phyloP scores from a whole-genome alignment of 1,140 invertebrate species.

The Zaprionus vittiger region DNA sequence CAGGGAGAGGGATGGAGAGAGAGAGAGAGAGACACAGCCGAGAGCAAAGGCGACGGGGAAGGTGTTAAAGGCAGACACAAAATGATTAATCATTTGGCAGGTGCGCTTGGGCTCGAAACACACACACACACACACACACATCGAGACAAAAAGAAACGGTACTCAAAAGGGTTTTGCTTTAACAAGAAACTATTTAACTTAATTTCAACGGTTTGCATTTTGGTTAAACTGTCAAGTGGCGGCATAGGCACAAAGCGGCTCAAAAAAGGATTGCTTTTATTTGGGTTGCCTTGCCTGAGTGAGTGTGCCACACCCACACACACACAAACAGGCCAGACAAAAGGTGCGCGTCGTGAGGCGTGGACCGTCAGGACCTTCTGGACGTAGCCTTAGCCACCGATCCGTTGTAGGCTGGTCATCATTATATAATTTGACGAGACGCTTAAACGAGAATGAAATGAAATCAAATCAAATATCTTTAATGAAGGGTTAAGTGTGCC shows the following conservation, averaged over 20 bases:
- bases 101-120: conserved; percentile 41
- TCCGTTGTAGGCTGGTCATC: conserved; percentile 63
- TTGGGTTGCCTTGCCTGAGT: conserved; percentile 55
- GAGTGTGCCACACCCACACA: conserved; percentile 52
- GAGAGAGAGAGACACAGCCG: background rate
- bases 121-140: background rate
- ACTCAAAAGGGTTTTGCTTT: conserved; percentile 60
- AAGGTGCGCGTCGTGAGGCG: conserved; percentile 59
- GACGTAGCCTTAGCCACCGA: conserved; percentile 7
- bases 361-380: conserved; percentile 40
- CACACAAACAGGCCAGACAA: conserved; percentile 22
- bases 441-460: conserved; percentile 35
- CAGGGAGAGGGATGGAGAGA: background rate
- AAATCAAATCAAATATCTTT: conserved; percentile 43
- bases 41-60: conserved; percentile 26
- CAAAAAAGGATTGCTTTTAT: conserved; percentile 73
- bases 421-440: conserved; percentile 79
- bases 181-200: conserved; percentile 83
- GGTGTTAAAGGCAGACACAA: conserved; percentile 62
- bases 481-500: conserved; percentile 40
- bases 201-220: conserved; percentile 75
- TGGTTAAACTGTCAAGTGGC: conserved; percentile 79
- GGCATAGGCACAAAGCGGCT: conserved; percentile 27
- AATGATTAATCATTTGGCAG: conserved; percentile 83
- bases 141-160: conserved; percentile 48